phyloP scores from a whole-genome alignment of 2,888 invertebrate genomes.

The Strigamia maritima region DNA sequence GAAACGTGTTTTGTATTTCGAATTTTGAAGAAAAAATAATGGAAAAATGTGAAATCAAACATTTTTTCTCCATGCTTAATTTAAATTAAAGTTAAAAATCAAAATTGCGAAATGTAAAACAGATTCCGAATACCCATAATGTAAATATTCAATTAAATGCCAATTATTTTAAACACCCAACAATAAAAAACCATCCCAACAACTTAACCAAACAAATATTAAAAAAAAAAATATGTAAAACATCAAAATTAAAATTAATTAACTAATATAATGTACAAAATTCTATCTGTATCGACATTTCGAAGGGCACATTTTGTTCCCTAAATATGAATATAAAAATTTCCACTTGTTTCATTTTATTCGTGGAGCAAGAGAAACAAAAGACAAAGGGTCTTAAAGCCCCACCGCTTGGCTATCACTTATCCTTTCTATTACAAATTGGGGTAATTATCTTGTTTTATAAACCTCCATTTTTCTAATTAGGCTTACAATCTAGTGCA shows the following conservation, averaged over 20 bases:
- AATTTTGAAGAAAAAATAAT: too few species aligned
- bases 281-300: conserved; percentile 25
- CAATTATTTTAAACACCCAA: background rate
- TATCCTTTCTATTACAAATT: background rate
- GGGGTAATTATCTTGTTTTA: conserved; percentile 9
- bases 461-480: conserved; percentile 9
- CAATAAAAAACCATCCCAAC: conserved; percentile 19
- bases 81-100: too few species aligned
- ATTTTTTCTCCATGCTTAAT: too few species aligned
- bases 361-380: conserved; percentile 11
- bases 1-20: too few species aligned
- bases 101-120: too few species aligned
- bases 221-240: background rate
- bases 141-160: too few species aligned
- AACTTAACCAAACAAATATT: conserved; percentile 23
- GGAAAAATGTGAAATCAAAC: too few species aligned
- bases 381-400: conserved; percentile 21
- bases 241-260: conserved; percentile 16
- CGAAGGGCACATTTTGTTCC: conserved; percentile 5
- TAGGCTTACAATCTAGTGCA: conserved; percentile 22
- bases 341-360: background rate
- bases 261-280: conserved; percentile 23
- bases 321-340: conserved; percentile 25
- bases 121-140: too few species aligned
- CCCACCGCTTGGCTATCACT: conserved; percentile 32